Percentiles rank a stretch among this genome's conserved stretches.
Evolutionary conservation across 2,888 invertebrate genomes (phyloP).

Genomic region (Netelia inedita): DNA sequence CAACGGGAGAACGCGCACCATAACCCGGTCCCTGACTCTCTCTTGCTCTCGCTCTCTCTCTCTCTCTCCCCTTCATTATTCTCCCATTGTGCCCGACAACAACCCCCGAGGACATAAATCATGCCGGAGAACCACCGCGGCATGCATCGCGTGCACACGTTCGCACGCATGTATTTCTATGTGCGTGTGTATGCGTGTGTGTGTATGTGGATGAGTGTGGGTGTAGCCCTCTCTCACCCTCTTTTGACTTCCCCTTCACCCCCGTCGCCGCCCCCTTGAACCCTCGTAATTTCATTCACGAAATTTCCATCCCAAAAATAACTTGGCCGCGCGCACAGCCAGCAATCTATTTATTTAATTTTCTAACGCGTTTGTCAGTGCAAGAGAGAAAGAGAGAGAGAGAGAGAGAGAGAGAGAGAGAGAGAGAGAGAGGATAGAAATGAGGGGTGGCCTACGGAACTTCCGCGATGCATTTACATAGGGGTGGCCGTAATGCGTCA

Average conservation of each 20-base stretch:
- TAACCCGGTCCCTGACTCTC: slow-evolving; percentile 28
- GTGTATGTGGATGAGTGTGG: background rate
- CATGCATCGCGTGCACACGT: slow-evolving; percentile 67
- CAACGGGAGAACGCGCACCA: slow-evolving; percentile 58
- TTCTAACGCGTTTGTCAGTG: slow-evolving; percentile 62
- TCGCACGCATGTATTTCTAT: slow-evolving; percentile 1
- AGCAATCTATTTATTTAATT: slow-evolving; percentile 68
- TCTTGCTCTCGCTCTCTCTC: slow-evolving; percentile 34
- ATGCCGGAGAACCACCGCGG: slow-evolving; percentile 67
- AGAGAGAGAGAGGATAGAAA: background rate
- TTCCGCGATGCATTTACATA: slow-evolving; percentile 46
- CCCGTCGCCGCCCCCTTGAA: slow-evolving; percentile 14
- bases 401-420: slow-evolving; percentile 21
- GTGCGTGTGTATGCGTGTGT: slow-evolving; percentile 13
- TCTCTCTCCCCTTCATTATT: slow-evolving; percentile 83
- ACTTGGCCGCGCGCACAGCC: slow-evolving; percentile 53
- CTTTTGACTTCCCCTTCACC: slow-evolving; percentile 25
- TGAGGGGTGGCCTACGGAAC: background rate
- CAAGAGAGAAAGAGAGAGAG: background rate
- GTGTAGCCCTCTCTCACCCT: slow-evolving; percentile 29
- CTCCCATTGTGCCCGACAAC: slow-evolving; percentile 80
- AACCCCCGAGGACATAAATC: slow-evolving; percentile 72
- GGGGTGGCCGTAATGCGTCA: slow-evolving; percentile 23
- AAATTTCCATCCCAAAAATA: slow-evolving; percentile 69
- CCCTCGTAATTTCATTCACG: slow-evolving; percentile 67